Conservation (phyloP, 2,888 invertebrate genomes). For the Harpagoxenus sublaevis region DNA sequence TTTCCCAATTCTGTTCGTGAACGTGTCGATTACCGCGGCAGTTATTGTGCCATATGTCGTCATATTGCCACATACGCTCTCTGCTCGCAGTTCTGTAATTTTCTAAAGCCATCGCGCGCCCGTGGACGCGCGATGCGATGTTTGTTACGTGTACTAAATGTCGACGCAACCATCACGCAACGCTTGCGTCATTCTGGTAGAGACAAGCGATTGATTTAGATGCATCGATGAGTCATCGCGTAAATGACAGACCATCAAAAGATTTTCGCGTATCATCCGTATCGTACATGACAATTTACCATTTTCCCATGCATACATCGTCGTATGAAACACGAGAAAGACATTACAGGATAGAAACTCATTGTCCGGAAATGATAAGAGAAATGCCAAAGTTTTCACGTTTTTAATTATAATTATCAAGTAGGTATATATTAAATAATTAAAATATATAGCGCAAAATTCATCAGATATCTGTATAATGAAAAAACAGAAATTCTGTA, state of each 20-base stretch:
- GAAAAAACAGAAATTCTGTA: not conserved
- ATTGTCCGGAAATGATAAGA: not conserved
- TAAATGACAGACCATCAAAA: slow-evolving; percentile 44
- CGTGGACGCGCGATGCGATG: slow-evolving; percentile 25
- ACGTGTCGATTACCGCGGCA: slow-evolving; percentile 44
- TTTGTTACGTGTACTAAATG: slow-evolving; percentile 54
- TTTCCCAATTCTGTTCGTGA: slow-evolving; percentile 18
- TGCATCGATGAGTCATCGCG: slow-evolving; percentile 51
- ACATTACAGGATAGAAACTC: not conserved
- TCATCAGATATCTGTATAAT: not conserved
- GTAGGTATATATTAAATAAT: not conserved
- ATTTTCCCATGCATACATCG: not conserved
- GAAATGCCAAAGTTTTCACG: not conserved
- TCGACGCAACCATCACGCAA: slow-evolving; percentile 53
- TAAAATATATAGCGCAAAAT: no score
- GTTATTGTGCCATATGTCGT: slow-evolving; percentile 44
- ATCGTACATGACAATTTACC: slow-evolving; percentile 26
- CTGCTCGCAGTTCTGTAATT: slow-evolving; percentile 42
- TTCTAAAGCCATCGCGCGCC: slow-evolving; percentile 49
- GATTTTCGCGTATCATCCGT: slow-evolving; percentile 40
- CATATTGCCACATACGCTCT: slow-evolving; percentile 47
- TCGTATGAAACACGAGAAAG: not conserved
- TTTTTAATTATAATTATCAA: not conserved
- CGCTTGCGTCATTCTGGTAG: slow-evolving; percentile 51
- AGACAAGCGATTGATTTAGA: slow-evolving; percentile 55